A percentile compares a stretch with the other conserved stretches of the same genome.
Conservation (phyloP, 2,797 vertebrate genomes). For the Myotis findleyi region DNA sequence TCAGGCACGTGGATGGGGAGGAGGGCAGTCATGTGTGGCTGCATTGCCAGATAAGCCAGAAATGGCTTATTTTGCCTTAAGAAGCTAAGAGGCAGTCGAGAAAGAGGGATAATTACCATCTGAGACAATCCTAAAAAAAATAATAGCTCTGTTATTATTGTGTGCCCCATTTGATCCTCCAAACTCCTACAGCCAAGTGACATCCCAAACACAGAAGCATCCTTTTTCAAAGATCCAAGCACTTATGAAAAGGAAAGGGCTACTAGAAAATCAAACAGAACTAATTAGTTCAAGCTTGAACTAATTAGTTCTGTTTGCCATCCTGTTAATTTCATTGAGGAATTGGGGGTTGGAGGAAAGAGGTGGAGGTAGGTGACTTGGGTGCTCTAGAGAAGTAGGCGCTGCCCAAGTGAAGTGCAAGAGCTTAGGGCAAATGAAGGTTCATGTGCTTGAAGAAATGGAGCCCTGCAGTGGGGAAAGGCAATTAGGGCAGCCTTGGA, state of each 20-base stretch:
- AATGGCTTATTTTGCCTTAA: background rate
- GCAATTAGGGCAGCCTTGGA: background rate
- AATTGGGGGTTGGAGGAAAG: background rate
- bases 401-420: background rate
- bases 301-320: background rate
- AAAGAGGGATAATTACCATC: background rate
- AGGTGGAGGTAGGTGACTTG: background rate
- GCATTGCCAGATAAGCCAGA: background rate
- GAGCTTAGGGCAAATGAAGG: background rate
- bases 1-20: rapidly evolving
- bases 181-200: background rate
- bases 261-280: background rate
- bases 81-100: background rate
- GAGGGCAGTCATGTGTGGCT: too few relatives aligned
- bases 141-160: background rate
- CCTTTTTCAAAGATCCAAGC: background rate
- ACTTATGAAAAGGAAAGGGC: background rate
- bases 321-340: background rate
- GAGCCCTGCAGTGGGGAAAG: background rate
- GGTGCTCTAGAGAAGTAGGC: background rate
- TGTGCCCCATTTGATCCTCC: background rate
- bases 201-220: background rate
- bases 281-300: background rate
- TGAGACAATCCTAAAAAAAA: background rate
- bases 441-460: background rate